Conservation (phyloP, 2,888 invertebrate genomes). For the Digitonthophagus gazella region DNA sequence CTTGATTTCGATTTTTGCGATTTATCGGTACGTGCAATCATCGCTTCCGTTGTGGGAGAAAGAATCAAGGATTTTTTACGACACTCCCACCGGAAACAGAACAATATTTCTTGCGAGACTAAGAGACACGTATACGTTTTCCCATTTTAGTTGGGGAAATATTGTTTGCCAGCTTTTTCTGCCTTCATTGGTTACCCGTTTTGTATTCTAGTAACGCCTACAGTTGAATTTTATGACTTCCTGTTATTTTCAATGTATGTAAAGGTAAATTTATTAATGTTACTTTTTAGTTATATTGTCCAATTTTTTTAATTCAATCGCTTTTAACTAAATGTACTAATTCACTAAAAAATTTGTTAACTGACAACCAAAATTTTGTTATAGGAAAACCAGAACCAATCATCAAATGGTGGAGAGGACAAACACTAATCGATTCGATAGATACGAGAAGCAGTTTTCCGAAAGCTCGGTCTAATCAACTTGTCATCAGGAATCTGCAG, state of each 20-base stretch:
- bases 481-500: conserved; percentile 61
- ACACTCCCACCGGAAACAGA: background rate
- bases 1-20: background rate
- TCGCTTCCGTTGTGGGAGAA: background rate
- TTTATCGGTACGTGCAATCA: background rate
- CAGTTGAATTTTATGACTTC: background rate
- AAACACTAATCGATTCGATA: conserved; percentile 60
- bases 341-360: background rate
- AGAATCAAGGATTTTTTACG: background rate
- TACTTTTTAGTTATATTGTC: background rate
- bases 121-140: background rate
- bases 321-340: background rate
- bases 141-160: background rate
- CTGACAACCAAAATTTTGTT: conserved; percentile 31
- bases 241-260: background rate
- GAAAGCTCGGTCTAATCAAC: conserved; percentile 59
- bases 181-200: background rate
- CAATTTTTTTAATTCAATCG: no score
- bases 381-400: conserved; percentile 71
- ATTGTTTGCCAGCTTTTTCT: background rate
- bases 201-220: background rate
- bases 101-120: background rate
- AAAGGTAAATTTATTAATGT: background rate
- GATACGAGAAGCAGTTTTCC: conserved; percentile 55
- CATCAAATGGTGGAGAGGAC: conserved; percentile 76